Percentiles rank a stretch among this genome's conserved stretches.
Evolutionary conservation across 2,113 vertebrate species (phyloP).

Genomic region (Oenanthe melanoleuca): DNA sequence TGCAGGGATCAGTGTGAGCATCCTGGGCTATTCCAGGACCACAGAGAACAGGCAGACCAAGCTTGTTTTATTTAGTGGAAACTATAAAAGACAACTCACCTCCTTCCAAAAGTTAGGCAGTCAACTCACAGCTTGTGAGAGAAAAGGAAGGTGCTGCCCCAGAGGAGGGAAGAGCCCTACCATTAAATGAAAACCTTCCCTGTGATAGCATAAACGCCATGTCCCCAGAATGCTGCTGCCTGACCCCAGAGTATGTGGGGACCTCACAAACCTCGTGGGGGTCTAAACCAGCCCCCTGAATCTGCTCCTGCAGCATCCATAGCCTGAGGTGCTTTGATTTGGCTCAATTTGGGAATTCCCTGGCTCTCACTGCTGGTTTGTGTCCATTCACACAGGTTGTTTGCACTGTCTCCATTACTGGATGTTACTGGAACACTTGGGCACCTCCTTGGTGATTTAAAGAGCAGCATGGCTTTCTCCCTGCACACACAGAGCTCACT

Average conservation of each 20-base stretch:
- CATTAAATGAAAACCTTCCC: not conserved
- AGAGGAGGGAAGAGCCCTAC: not conserved
- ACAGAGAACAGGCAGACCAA: not conserved
- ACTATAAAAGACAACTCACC: not conserved
- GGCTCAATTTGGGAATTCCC: not conserved
- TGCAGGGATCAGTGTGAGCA: not conserved
- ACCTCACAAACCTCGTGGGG: not conserved
- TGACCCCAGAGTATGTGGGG: accelerated
- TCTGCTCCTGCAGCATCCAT: not conserved
- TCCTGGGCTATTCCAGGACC: not conserved
- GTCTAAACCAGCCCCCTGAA: not conserved
- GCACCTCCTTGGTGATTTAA: not conserved
- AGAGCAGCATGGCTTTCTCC: not conserved
- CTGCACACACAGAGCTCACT: not conserved
- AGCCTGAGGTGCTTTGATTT: not conserved
- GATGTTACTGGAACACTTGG: not conserved
- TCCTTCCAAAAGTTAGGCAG: not conserved
- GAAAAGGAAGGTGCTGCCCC: not conserved
- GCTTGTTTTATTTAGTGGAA: not conserved
- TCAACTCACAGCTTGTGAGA: not conserved
- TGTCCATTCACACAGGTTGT: not conserved
- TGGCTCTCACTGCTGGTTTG: not conserved
- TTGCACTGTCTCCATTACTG: not conserved
- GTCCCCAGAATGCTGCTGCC: not conserved
- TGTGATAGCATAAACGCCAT: not conserved